phyloP scores from a whole-genome alignment of 2,888 invertebrate species.

The Phortica magna region DNA sequence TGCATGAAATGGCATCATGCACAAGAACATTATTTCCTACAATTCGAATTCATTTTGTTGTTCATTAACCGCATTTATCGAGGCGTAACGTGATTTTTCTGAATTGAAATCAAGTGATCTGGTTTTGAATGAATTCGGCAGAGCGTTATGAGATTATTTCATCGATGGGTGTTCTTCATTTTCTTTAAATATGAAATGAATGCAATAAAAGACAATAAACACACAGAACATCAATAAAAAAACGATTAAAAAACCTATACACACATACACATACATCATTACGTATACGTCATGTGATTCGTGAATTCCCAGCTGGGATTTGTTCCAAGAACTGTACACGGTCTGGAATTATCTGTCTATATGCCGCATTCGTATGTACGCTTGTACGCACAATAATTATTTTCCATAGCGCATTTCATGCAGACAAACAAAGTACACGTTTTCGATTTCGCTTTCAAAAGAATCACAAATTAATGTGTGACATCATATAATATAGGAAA shows the following conservation, averaged over 20 bases:
- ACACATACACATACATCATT: not conserved
- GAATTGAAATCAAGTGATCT: slow-evolving; percentile 56
- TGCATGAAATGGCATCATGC: not conserved
- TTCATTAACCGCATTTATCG: slow-evolving; percentile 67
- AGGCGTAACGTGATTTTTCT: slow-evolving; percentile 68
- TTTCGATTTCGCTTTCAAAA: no score
- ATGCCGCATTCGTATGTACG: not conserved
- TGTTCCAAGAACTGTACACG: not conserved
- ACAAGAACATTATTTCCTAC: slow-evolving; percentile 11
- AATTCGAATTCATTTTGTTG: not conserved
- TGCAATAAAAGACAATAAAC: not conserved
- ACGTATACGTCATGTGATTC: slow-evolving; percentile 35
- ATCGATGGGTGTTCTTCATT: slow-evolving; percentile 8
- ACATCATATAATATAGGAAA: no score
- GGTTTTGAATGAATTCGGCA: slow-evolving; percentile 28
- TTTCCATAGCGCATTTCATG: no score
- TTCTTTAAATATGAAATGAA: not conserved
- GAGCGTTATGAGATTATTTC: slow-evolving; percentile 13
- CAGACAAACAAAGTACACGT: no score
- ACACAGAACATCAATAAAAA: no score
- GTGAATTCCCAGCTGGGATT: slow-evolving; percentile 2
- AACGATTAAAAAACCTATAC: not conserved
- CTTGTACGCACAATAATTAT: no score
- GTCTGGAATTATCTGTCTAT: not conserved
- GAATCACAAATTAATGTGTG: no score